Evolutionary conservation across 2,797 vertebrate species (phyloP).

Genomic region (Cheirogaleus major): DNA sequence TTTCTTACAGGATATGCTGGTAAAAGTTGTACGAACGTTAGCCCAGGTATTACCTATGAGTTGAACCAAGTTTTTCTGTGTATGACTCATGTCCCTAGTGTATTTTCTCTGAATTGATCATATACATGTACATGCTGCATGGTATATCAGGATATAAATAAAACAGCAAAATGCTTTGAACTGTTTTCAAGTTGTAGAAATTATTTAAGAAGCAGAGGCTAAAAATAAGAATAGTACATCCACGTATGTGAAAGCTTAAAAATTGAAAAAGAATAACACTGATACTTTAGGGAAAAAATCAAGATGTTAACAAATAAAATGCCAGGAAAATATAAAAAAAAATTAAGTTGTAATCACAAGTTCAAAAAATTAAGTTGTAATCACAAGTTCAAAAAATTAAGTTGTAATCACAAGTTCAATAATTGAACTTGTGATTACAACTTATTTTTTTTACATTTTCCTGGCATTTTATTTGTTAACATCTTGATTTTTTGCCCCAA

Average conservation of each 20-base stretch:
- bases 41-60: background rate
- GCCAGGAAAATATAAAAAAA: background rate
- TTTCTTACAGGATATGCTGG: background rate
- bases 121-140: background rate
- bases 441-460: background rate
- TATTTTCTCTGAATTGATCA: conserved; percentile 21
- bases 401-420: too few relatives aligned
- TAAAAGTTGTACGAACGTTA: background rate
- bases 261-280: background rate
- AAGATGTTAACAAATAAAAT: background rate
- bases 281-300: background rate
- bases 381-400: too few relatives aligned
- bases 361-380: too few relatives aligned
- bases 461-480: background rate
- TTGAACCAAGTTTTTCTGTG: background rate
- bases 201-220: conserved; percentile 40
- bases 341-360: background rate
- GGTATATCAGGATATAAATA: conserved; percentile 40
- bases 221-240: conserved; percentile 5
- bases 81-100: background rate
- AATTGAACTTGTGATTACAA: background rate
- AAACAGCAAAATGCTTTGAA: conserved; percentile 45
- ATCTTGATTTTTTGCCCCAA: background rate
- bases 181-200: conserved; percentile 27
- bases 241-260: background rate